Conservation (phyloP, 92 coral and sea anemone species). For the Desmophyllum pertusum region DNA sequence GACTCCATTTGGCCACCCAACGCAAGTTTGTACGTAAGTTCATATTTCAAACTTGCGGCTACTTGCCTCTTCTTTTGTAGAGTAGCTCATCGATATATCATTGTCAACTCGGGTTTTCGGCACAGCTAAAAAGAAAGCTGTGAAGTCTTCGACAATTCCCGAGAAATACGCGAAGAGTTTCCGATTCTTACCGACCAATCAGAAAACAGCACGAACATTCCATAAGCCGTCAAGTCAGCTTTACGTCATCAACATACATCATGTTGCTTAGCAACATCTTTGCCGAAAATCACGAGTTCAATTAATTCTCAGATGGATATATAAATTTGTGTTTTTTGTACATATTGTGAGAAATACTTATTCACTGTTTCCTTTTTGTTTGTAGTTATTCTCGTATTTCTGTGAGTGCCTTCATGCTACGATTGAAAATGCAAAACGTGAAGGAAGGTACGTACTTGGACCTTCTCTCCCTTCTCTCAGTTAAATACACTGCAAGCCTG, state of each 20-base stretch:
- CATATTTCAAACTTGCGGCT: too few species aligned
- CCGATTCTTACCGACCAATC: not conserved
- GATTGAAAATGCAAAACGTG: conserved; percentile 92
- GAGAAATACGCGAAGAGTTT: not conserved
- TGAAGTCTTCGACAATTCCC: not conserved
- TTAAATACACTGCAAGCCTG: not conserved
- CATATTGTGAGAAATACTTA: not conserved
- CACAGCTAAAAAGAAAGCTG: not conserved
- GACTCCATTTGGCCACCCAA: too few species aligned
- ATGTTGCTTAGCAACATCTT: not conserved
- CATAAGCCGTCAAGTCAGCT: not conserved
- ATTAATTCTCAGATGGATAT: not conserved
- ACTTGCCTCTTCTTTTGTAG: too few species aligned
- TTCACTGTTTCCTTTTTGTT: not conserved
- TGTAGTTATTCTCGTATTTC: conserved; percentile 88
- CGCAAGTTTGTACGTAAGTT: too few species aligned
- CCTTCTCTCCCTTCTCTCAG: too few species aligned
- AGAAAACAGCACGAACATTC: not conserved
- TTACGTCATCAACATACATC: too few species aligned
- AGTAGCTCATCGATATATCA: not conserved
- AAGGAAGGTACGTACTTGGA: conserved; percentile 84
- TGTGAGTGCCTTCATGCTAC: conserved; percentile 86
- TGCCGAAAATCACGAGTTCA: not conserved
- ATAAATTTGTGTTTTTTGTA: not conserved
- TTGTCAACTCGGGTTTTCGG: not conserved